Conservation (phyloP, 2,888 invertebrate species). For the Campoletis raptor region DNA sequence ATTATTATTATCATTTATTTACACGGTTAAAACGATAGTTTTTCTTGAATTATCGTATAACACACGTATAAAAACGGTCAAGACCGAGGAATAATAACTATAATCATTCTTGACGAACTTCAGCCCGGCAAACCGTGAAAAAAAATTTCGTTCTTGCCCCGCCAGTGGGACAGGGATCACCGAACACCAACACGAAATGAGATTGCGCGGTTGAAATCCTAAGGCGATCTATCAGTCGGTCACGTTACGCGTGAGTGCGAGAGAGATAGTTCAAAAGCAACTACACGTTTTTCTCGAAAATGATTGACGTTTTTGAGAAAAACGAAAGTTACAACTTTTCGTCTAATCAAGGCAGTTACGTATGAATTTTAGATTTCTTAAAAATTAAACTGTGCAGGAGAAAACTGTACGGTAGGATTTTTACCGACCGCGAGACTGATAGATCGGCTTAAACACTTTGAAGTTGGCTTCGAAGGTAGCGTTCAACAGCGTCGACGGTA, state of each 20-base stretch:
- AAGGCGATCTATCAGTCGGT: background rate
- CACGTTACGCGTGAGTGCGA: background rate
- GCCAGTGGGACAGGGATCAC: background rate
- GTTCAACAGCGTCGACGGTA: too few relatives aligned
- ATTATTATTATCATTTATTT: background rate
- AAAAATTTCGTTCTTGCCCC: background rate
- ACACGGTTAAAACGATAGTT: background rate
- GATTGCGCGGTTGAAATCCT: background rate
- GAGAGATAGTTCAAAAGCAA: too few relatives aligned
- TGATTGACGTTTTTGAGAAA: background rate
- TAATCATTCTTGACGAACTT: background rate
- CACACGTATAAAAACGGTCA: conserved; percentile 13
- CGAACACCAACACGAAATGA: background rate
- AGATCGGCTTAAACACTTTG: background rate
- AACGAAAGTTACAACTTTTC: background rate
- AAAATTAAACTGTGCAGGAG: background rate
- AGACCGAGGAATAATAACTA: background rate
- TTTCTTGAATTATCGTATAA: background rate
- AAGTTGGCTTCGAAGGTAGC: background rate
- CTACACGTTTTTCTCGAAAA: too few relatives aligned
- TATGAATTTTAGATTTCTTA: background rate
- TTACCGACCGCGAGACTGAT: background rate
- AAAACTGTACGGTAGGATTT: background rate
- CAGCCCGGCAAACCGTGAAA: background rate
- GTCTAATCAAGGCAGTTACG: background rate